Percentiles rank a stretch among this genome's conserved stretches.
Conservation (phyloP, 2,797 vertebrate species). For the Rhyacichthys aspro region DNA sequence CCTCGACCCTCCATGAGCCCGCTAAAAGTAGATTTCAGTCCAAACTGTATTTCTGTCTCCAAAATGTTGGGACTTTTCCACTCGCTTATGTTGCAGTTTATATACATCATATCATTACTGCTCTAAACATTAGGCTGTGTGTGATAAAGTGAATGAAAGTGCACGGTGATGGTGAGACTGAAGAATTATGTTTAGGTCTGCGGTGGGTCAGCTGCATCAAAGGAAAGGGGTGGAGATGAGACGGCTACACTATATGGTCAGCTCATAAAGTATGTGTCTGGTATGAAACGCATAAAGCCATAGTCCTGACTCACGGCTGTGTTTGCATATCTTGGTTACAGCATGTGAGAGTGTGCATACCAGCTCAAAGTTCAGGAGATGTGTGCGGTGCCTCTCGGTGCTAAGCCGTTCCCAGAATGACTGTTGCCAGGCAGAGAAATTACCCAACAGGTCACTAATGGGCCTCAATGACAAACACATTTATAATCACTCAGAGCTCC, state of each 20-base stretch:
- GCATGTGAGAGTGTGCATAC: constrained; percentile 51
- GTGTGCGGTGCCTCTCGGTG: constrained; percentile 34
- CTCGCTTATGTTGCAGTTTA: constrained; percentile 26
- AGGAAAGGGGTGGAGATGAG: constrained; percentile 40
- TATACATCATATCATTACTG: constrained; percentile 31
- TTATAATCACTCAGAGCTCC: constrained; percentile 40
- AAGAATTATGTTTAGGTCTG: constrained; percentile 32
- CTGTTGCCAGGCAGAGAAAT: constrained; percentile 74
- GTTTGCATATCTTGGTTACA: constrained; percentile 51
- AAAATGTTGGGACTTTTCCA: constrained; percentile 25
- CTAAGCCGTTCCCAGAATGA: constrained; percentile 74
- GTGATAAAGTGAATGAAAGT: constrained; percentile 12
- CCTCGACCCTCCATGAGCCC: constrained; percentile 48
- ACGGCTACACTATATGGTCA: constrained; percentile 16
- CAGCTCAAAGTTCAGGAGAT: constrained; percentile 69
- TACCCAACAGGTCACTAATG: constrained; percentile 41
- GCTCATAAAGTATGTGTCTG: constrained; percentile 31
- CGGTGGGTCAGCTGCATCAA: constrained; percentile 46
- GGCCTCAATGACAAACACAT: constrained; percentile 27
- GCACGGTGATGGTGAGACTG: constrained; percentile 28
- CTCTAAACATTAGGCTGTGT: constrained; percentile 10
- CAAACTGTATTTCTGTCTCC: constrained; percentile 45
- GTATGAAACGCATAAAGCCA: constrained; percentile 38
- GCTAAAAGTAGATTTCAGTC: constrained; percentile 63
- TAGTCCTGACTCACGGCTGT: constrained; percentile 47